Evolutionary conservation across 2,888 invertebrate species (phyloP).

Genomic region (Microchrysa polita): DNA sequence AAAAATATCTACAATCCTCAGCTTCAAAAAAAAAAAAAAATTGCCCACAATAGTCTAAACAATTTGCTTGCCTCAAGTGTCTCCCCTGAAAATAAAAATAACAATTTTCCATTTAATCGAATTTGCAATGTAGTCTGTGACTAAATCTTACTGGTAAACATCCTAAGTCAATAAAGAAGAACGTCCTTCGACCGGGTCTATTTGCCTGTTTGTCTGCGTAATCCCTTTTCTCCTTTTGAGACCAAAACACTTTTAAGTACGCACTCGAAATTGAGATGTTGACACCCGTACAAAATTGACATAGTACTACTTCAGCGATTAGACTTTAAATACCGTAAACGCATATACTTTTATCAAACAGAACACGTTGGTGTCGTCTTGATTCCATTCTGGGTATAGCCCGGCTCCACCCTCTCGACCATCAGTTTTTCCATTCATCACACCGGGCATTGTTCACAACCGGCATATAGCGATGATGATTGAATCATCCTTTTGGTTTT

Average conservation of each 20-base stretch:
- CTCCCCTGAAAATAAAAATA: neutral
- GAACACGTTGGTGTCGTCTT: neutral
- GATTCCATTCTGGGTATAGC: neutral
- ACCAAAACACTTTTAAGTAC: neutral
- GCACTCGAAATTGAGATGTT: constrained; percentile 19
- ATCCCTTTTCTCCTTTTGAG: constrained; percentile 1
- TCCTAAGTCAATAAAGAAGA: neutral
- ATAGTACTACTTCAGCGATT: constrained; percentile 29
- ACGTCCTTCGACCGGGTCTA: neutral
- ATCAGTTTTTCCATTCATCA: neutral
- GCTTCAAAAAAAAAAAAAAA: too few relatives aligned
- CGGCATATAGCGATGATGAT: constrained; percentile 19
- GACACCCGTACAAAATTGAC: constrained; percentile 29
- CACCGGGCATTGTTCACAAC: neutral
- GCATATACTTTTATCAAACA: constrained; percentile 15
- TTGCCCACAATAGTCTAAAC: too few relatives aligned
- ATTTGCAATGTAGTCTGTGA: constrained; percentile 1
- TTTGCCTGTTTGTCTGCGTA: neutral
- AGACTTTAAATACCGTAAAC: constrained; percentile 43
- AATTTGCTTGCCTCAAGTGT: neutral
- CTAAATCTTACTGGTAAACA: constrained; percentile 1
- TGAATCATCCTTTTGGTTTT: constrained; percentile 29
- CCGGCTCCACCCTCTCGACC: neutral
- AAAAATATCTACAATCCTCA: too few relatives aligned
- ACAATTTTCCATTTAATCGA: constrained; percentile 29